These are phyloP conservation scores for Muscina levida DNA, from an alignment of 2,888 invertebrate genomes.

Conservation along the genomic window DNA sequence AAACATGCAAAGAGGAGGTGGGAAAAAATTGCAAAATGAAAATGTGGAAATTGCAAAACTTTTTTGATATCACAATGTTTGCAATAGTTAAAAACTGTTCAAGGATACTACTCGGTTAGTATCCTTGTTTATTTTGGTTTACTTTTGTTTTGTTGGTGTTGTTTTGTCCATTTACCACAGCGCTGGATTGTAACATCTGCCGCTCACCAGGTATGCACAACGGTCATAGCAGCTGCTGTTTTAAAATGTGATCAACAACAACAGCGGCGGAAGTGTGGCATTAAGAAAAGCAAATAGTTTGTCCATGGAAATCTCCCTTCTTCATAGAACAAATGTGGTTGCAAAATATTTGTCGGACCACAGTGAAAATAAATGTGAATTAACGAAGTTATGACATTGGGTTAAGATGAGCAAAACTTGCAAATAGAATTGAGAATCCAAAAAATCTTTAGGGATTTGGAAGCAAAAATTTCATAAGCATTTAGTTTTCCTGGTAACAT, in stretches of 20 bases:
- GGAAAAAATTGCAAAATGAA: conserved; percentile 56
- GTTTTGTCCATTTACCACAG: conserved; percentile 58
- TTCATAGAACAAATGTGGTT: conserved; percentile 33
- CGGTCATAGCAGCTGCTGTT: conserved; percentile 61
- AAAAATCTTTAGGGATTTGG: too few species aligned
- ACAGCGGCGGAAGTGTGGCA: conserved; percentile 67
- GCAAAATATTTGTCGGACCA: conserved; percentile 53
- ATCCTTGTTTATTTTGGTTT: conserved; percentile 20
- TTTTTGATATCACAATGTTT: conserved; percentile 33
- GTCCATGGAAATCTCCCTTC: background rate
- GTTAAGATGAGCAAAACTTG: background rate
- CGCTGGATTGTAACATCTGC: conserved; percentile 55
- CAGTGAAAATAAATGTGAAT: conserved; percentile 33
- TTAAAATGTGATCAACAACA: conserved; percentile 70
- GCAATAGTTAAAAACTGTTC: conserved; percentile 50
- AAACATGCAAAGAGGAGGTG: conserved; percentile 47
- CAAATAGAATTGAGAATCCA: too few species aligned
- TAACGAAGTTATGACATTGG: conserved; percentile 25
- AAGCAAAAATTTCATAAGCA: too few species aligned
- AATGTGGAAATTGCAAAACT: conserved; percentile 65
- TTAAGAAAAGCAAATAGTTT: conserved; percentile 64
- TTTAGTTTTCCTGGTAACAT: too few species aligned
- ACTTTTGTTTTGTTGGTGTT: conserved; percentile 32
- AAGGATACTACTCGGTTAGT: conserved; percentile 38
- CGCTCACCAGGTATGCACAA: conserved; percentile 65